Evolutionary conservation across 2,888 invertebrate genomes (phyloP).

Genomic region (Frankliniella intonsa): DNA sequence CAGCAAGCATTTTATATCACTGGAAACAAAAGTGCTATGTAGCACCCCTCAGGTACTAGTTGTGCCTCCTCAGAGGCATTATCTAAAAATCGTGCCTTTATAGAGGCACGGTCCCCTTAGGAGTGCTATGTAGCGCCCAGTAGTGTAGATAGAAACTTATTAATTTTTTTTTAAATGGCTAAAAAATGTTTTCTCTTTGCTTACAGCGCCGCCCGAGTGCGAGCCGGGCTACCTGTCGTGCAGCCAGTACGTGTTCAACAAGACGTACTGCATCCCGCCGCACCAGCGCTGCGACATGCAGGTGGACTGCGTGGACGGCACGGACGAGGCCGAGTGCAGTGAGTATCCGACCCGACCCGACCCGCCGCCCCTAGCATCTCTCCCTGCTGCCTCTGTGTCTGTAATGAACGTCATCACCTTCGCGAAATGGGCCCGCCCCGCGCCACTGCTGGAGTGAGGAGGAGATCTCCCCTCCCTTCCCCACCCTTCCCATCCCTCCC

Average conservation of each 20-base stretch:
- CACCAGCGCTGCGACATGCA: conserved; percentile 93
- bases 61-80: too few relatives aligned
- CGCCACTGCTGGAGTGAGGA: too few relatives aligned
- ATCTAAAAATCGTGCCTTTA: too few relatives aligned
- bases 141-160: too few relatives aligned
- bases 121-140: too few relatives aligned
- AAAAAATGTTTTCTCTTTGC: not conserved
- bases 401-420: not conserved
- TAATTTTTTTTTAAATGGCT: too few relatives aligned
- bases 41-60: too few relatives aligned
- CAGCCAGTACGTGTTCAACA: conserved; percentile 90
- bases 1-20: too few relatives aligned
- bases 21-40: too few relatives aligned
- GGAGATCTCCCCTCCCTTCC: not conserved
- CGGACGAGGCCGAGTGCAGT: conserved; percentile 94
- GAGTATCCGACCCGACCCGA: conserved; percentile 52
- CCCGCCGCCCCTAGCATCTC: not conserved
- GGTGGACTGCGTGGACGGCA: conserved; percentile 91
- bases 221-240: conserved; percentile 87
- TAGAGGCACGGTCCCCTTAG: too few relatives aligned
- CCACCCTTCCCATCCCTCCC: not conserved
- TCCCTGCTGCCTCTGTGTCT: not conserved
- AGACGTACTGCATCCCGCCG: conserved; percentile 90
- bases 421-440: not conserved
- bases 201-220: conserved; percentile 88